Percentiles rank a stretch among this genome's conserved stretches.
phyloP scores from a whole-genome alignment of 2,797 vertebrate species.

The Allobates femoralis region DNA sequence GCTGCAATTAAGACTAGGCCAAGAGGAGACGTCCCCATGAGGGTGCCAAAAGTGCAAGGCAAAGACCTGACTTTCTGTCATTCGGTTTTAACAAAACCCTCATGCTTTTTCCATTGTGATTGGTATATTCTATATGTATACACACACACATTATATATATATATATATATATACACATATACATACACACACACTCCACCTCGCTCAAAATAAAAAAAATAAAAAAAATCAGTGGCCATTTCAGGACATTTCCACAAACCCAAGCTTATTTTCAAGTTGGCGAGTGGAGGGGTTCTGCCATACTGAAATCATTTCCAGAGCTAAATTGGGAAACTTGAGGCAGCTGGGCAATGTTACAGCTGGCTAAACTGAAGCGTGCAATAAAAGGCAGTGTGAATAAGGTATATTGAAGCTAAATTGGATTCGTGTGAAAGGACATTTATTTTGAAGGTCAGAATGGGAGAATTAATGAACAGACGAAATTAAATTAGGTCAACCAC shows the following conservation, averaged over 20 bases:
- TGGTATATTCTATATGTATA: slow-evolving; percentile 47
- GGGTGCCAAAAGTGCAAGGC: slow-evolving; percentile 89
- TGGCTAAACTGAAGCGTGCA: slow-evolving; percentile 76
- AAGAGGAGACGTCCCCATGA: slow-evolving; percentile 89
- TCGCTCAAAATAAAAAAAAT: neutral
- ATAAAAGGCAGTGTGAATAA: slow-evolving; percentile 82
- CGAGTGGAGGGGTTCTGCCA: slow-evolving; percentile 75
- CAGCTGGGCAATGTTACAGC: slow-evolving; percentile 78
- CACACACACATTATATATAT: slow-evolving; percentile 38
- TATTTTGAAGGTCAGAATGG: slow-evolving; percentile 72
- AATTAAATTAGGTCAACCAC: slow-evolving; percentile 77
- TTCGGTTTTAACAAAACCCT: slow-evolving; percentile 59
- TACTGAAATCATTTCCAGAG: slow-evolving; percentile 82
- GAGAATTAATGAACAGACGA: slow-evolving; percentile 77
- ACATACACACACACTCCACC: neutral
- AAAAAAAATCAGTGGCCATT: slow-evolving; percentile 69
- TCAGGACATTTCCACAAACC: slow-evolving; percentile 69
- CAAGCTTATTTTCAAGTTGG: slow-evolving; percentile 74
- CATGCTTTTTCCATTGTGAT: slow-evolving; percentile 52
- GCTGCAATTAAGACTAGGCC: slow-evolving; percentile 86
- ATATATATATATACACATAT: slow-evolving; percentile 24
- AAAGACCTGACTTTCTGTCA: slow-evolving; percentile 82
- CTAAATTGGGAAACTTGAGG: slow-evolving; percentile 78
- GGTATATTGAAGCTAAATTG: slow-evolving; percentile 82
- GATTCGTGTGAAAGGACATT: slow-evolving; percentile 78